phyloP scores from a whole-genome alignment of 92 coral and sea anemone genomes.

The Heteractis magnifica region DNA sequence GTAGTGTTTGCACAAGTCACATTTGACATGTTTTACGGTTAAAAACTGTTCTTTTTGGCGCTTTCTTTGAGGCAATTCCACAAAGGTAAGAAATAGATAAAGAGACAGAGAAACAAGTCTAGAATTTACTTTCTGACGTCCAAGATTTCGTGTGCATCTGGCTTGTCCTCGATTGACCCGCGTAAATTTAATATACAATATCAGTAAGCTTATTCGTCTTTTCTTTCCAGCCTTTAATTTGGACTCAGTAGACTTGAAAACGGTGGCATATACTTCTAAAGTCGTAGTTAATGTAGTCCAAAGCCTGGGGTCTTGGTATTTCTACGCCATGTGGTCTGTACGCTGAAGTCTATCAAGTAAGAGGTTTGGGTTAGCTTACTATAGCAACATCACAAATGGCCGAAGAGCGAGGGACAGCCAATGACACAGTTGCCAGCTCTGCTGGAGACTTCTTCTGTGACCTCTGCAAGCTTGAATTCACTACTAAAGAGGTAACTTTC shows the following conservation, averaged over 20 bases:
- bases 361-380: background rate
- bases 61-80: background rate
- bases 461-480: conserved; percentile 76
- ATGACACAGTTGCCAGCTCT: conserved; percentile 30
- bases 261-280: background rate
- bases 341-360: background rate
- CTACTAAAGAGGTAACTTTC: conserved; percentile 62
- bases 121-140: background rate
- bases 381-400: background rate
- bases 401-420: conserved; percentile 3
- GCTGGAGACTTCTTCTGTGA: conserved; percentile 61
- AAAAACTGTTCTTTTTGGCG: conserved; percentile 24
- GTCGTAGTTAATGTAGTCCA: background rate
- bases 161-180: background rate
- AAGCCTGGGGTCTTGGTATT: background rate
- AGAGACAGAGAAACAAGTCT: background rate
- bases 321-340: background rate
- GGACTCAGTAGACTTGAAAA: background rate
- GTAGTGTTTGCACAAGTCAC: conserved; percentile 30
- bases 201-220: background rate
- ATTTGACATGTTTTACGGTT: conserved; percentile 16
- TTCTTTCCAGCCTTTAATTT: background rate
- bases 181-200: background rate
- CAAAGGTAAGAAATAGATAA: background rate
- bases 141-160: background rate